phyloP scores from a whole-genome alignment of 2,797 vertebrate species.

The Macrochelys suwanniensis region DNA sequence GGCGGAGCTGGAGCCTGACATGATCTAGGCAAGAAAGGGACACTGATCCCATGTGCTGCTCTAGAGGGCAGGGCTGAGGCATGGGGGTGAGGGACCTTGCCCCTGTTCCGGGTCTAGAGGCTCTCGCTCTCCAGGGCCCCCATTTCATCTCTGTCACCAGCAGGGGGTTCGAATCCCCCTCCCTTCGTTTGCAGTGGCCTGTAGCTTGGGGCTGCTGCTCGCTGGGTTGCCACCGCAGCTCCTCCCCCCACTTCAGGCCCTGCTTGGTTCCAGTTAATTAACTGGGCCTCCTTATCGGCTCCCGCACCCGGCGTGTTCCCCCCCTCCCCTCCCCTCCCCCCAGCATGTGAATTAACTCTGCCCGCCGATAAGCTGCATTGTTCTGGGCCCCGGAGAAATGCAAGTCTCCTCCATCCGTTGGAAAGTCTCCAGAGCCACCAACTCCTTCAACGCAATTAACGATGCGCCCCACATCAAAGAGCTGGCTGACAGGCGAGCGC shows the following conservation, averaged over 20 bases:
- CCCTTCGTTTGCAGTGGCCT: neutral
- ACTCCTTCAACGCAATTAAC: neutral
- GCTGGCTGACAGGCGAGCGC: neutral
- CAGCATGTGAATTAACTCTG: conserved; percentile 6
- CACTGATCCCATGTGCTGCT: neutral
- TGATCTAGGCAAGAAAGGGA: neutral
- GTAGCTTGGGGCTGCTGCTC: neutral
- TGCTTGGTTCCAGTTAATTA: conserved; percentile 83
- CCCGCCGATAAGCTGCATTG: conserved; percentile 19
- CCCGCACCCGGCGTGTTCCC: conserved; percentile 74
- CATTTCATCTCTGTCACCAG: neutral
- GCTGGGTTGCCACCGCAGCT: neutral
- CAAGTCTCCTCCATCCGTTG: neutral
- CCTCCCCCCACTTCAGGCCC: neutral
- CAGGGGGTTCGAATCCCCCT: neutral
- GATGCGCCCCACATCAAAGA: neutral
- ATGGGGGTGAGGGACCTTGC: neutral
- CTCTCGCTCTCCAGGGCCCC: neutral
- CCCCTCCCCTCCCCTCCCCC: neutral
- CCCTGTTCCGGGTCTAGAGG: neutral
- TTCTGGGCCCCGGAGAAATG: neutral
- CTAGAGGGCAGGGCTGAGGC: neutral
- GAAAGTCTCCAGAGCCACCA: neutral
- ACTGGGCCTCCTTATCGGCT: conserved; percentile 85
- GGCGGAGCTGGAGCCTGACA: neutral